Evolutionary conservation across 2,113 vertebrate species (phyloP).

Genomic region (Toxostoma redivivum): DNA sequence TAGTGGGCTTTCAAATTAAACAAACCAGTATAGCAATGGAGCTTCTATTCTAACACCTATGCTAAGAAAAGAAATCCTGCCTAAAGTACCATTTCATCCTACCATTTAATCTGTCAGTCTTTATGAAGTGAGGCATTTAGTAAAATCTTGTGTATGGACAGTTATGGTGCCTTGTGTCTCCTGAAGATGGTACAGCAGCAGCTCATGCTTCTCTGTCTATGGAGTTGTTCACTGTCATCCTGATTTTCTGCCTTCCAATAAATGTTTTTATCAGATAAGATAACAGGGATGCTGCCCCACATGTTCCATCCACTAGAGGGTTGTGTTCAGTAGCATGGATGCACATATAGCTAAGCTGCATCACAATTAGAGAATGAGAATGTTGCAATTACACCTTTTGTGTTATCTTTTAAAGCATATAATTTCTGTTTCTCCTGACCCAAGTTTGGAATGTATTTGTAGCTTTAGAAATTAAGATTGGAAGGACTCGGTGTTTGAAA

Average conservation of each 20-base stretch:
- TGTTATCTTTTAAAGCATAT: background rate
- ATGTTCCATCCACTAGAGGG: background rate
- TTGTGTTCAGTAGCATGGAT: background rate
- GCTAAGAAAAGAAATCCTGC: background rate
- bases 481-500: background rate
- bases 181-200: background rate
- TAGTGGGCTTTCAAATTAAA: background rate
- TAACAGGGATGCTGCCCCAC: background rate
- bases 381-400: accelerated
- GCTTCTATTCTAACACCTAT: background rate
- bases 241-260: background rate
- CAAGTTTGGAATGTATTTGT: background rate
- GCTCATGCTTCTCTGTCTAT: background rate
- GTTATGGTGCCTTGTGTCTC: background rate
- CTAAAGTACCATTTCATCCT: background rate
- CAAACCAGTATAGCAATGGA: background rate
- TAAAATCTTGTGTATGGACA: background rate
- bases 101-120: background rate
- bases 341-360: background rate
- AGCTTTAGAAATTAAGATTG: background rate
- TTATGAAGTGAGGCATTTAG: background rate
- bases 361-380: background rate
- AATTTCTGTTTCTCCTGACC: background rate
- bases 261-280: background rate
- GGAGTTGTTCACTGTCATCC: background rate